These are phyloP conservation scores for Colossoma macropomum DNA, from an alignment of 2,113 vertebrate species.

Conservation along the genomic window DNA sequence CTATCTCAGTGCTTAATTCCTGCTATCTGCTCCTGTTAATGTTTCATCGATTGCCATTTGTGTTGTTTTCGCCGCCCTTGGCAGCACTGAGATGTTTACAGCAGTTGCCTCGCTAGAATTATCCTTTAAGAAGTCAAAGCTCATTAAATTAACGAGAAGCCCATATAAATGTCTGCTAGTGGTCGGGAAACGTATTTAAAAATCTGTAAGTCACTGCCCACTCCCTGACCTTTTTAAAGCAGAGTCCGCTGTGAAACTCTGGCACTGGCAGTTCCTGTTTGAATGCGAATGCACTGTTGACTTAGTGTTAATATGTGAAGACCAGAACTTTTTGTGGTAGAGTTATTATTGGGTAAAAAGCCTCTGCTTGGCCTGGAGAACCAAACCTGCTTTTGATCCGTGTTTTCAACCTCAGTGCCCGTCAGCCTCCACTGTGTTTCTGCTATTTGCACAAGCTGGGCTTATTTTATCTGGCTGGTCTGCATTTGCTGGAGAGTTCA, in stretches of 20 bases:
- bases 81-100: conserved; percentile 3
- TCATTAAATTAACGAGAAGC: background rate
- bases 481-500: background rate
- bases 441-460: conserved; percentile 1
- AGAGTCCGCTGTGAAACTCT: too few species aligned
- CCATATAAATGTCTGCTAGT: too few species aligned
- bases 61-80: background rate
- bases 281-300: background rate
- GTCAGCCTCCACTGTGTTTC: conserved; percentile 4
- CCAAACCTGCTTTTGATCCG: conserved; percentile 7
- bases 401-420: background rate
- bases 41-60: conserved; percentile 13
- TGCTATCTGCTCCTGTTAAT: background rate
- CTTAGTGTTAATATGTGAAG: background rate
- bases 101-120: background rate
- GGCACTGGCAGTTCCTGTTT: background rate
- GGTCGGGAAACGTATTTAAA: too few species aligned
- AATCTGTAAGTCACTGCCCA: background rate
- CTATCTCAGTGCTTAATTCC: background rate
- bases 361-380: background rate
- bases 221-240: background rate
- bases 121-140: background rate
- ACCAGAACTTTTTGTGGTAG: background rate
- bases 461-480: conserved; percentile 37
- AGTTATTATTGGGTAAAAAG: background rate